Base-by-base conservation (phyloP, 2,113 vertebrate species). In the Syngnathus typhle region DNA sequence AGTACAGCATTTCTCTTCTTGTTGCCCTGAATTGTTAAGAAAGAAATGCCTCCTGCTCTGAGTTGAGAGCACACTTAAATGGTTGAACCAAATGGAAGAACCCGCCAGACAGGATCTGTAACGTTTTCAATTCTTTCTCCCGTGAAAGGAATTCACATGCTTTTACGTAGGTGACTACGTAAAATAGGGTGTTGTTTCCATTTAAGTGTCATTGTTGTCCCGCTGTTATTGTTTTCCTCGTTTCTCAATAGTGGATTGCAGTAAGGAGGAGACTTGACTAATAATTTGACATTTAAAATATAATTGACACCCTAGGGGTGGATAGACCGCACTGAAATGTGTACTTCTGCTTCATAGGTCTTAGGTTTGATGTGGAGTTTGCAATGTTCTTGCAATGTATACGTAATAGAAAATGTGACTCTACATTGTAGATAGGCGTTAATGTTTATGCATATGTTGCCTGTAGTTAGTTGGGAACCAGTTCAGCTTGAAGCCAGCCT, bases 1-100 rank as follows among this genome's bases (percentile, higher is more conserved):
- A 44, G 39, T 89, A 65, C 51, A 91, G 38, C 89, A 91, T 90
- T 55, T 73, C 32, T 55, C 67, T 66, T 77, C 10, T 37, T 36
- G 36, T 9, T 61, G 37, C 10, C 11, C 36, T 55, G 71, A 55
- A 61, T 23, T 65, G 16, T 72, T 51, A 13, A 63, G 15, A 51
- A 78, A 47, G 59, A 70, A 68, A 41, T 51, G 74, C 55, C 66
- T 59, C 32, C 37, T 54, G 41, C 56, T 77, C 27, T 64, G 13
- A 78, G 21, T 71, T 27, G 18, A 44, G 8, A 16, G 3, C 37
- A 39, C 11, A 27, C 21, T 12, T 43, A 18, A 37, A 37, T 10
- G 16, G 9, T 39, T 60, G 36, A 16, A 27, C 5, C 19, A 23
- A 27, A 44, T 15, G 19, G 21, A 21, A 69, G 56, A 88, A 88